A percentile compares a stretch with the other conserved stretches of the same genome.
phyloP scores from a whole-genome alignment of 2,113 vertebrate genomes.

The Charadrius vociferus region DNA sequence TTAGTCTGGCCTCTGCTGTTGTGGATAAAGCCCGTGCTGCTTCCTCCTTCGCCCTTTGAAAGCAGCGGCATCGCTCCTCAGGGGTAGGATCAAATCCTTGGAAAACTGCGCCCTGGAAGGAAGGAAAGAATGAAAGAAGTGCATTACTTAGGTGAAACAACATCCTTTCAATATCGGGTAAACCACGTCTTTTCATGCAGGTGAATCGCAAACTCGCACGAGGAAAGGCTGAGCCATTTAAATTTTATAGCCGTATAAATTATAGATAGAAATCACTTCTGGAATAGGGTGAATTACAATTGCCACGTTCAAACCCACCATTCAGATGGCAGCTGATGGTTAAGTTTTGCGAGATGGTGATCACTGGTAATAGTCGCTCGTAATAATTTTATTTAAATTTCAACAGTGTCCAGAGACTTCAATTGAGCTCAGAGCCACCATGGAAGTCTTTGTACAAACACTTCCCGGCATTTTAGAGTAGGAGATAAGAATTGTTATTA shows the following conservation, averaged over 20 bases:
- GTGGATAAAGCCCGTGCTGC: not conserved
- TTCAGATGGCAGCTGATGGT: not conserved
- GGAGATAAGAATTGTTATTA: conserved; percentile 9
- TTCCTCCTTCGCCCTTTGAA: not conserved
- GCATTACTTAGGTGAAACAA: not conserved
- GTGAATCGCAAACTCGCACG: not conserved
- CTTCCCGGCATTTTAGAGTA: not conserved
- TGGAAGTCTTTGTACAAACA: not conserved
- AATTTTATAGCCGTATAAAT: conserved; percentile 26
- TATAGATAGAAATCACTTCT: conserved; percentile 25
- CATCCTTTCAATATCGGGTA: rapidly evolving
- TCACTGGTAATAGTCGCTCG: not conserved
- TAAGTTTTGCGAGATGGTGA: not conserved
- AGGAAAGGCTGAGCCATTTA: not conserved
- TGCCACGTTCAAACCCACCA: not conserved
- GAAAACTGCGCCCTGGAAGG: not conserved
- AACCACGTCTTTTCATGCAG: not conserved
- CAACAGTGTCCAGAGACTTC: not conserved
- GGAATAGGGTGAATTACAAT: not conserved
- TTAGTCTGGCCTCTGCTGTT: not conserved
- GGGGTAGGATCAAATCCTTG: not conserved
- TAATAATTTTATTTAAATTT: conserved; percentile 48
- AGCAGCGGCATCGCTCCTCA: not conserved
- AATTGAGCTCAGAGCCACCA: not conserved
- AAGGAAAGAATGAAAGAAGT: not conserved